A percentile compares a stretch with the other conserved stretches of the same genome.
Evolutionary conservation across 2,797 vertebrate species (phyloP).

Genomic region (Phalanger gymnotis): DNA sequence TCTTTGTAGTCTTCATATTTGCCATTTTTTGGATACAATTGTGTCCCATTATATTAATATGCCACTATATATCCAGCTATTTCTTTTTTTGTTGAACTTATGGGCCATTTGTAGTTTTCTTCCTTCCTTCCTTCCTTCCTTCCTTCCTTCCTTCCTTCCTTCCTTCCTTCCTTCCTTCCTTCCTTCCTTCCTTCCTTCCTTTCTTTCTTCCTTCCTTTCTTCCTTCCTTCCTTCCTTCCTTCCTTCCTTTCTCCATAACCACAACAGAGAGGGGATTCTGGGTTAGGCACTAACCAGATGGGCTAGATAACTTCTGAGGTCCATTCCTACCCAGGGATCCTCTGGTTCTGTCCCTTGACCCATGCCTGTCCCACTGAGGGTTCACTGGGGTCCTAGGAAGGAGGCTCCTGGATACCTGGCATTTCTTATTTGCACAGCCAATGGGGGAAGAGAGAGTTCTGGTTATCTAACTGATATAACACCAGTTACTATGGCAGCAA

Average conservation of each 20-base stretch:
- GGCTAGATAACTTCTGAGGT: not conserved
- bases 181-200: not conserved
- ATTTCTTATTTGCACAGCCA: not conserved
- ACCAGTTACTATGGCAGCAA: slow-evolving; percentile 13
- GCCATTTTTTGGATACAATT: not conserved
- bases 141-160: too few relatives aligned
- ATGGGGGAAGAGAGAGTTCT: not conserved
- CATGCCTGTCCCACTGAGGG: not conserved
- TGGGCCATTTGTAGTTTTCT: not conserved
- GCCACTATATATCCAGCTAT: not conserved
- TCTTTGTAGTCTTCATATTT: not conserved
- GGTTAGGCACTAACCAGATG: not conserved
- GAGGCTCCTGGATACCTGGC: too few relatives aligned
- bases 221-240: not conserved
- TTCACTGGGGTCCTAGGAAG: not conserved
- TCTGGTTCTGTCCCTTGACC: not conserved
- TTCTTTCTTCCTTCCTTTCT: not conserved
- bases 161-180: too few relatives aligned
- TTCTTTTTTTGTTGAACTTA: not conserved
- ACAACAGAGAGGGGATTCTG: not conserved
- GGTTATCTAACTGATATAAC: not conserved
- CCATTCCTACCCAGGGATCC: not conserved
- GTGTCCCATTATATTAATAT: not conserved
- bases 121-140: not conserved
- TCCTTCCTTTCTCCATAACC: not conserved